Conservation (phyloP, 2,113 vertebrate genomes). For the Callopanchax toddi region DNA sequence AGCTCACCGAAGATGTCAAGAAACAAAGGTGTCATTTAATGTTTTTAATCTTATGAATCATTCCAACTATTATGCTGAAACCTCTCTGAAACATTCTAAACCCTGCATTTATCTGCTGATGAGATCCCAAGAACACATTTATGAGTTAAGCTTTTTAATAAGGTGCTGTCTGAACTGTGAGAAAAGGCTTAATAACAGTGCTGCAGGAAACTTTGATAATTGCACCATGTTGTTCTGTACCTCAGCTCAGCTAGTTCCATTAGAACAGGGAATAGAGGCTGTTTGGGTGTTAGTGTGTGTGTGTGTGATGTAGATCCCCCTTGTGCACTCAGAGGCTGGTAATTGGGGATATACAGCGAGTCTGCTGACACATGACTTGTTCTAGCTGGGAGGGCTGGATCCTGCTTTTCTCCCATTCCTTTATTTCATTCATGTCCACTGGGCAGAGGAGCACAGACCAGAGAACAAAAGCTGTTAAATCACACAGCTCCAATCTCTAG, state of each 20-base stretch:
- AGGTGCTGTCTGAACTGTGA: neutral
- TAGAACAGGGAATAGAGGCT: neutral
- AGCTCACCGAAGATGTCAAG: neutral
- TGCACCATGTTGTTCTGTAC: slow-evolving; percentile 15
- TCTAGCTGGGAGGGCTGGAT: slow-evolving; percentile 50
- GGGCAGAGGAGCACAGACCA: slow-evolving; percentile 48
- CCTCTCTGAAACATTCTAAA: neutral
- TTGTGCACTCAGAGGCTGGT: slow-evolving; percentile 43
- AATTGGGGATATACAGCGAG: slow-evolving; percentile 59
- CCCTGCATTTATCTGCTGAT: neutral
- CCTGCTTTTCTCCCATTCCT: slow-evolving; percentile 38
- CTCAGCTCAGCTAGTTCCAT: slow-evolving; percentile 10
- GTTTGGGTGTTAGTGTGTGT: slow-evolving; percentile 4
- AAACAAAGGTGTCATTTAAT: neutral
- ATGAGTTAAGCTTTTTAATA: neutral
- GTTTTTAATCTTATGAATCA: neutral
- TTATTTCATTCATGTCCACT: slow-evolving; percentile 44
- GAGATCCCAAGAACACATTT: neutral
- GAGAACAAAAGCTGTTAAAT: slow-evolving; percentile 54
- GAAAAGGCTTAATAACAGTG: neutral
- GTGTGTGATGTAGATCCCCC: slow-evolving; percentile 5
- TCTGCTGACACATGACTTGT: slow-evolving; percentile 62
- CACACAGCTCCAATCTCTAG: slow-evolving; percentile 29
- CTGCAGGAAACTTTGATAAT: slow-evolving; percentile 30
- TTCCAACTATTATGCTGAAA: neutral